phyloP scores from a whole-genome alignment of 2,113 vertebrate species.

The Rhynchomys soricoides region DNA sequence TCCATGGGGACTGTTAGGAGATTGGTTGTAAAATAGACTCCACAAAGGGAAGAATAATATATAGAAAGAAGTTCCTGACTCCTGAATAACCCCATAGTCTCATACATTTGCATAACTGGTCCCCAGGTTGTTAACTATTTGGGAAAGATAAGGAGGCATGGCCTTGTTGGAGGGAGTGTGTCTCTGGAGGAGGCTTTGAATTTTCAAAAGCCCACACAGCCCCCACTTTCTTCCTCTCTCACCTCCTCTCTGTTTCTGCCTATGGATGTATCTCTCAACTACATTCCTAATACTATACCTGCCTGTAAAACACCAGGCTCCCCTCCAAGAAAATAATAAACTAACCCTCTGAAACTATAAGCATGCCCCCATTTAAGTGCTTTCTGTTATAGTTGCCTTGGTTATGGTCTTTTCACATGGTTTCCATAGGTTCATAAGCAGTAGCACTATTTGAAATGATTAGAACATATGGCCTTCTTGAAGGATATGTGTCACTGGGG shows the following conservation, averaged over 20 bases:
- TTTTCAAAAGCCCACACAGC: neutral
- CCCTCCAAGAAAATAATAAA: neutral
- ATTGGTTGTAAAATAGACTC: neutral
- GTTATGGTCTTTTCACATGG: neutral
- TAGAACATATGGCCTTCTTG: neutral
- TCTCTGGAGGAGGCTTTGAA: neutral
- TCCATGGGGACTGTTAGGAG: too few relatives aligned
- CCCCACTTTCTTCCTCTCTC: neutral
- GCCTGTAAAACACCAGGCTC: neutral
- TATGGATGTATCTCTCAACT: neutral
- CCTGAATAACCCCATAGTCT: neutral
- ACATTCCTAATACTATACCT: neutral
- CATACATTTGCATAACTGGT: neutral
- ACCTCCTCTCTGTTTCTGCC: neutral
- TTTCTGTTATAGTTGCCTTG: neutral
- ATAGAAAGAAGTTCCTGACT: neutral
- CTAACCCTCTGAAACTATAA: neutral
- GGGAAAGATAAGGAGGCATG: neutral
- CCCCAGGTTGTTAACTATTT: neutral
- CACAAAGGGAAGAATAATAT: neutral
- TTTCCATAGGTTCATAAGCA: neutral
- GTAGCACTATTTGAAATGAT: neutral
- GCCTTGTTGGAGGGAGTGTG: neutral
- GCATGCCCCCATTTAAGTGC: neutral
- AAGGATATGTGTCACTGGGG: neutral